Percentiles rank a stretch among this genome's conserved stretches.
These are phyloP conservation scores for Sinocyclocheilus maitianheensis DNA, from an alignment of 2,113 vertebrate species.

Conservation along the genomic window DNA sequence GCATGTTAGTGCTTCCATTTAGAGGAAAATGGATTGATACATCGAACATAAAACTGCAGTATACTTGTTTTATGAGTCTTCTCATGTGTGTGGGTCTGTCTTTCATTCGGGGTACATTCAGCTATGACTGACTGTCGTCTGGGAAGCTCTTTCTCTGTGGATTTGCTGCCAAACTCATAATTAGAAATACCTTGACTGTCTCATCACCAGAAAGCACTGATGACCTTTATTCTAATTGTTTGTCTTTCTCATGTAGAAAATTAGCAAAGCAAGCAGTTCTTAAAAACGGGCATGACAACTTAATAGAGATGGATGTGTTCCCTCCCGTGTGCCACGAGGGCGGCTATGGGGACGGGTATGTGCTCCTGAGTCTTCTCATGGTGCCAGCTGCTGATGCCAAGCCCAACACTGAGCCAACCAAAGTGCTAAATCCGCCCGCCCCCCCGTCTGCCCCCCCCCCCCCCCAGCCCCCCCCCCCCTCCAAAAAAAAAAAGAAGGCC, in stretches of 20 bases:
- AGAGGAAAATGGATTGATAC: neutral
- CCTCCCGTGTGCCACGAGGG: slow-evolving; percentile 78
- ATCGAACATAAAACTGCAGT: neutral
- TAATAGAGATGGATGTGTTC: slow-evolving; percentile 84
- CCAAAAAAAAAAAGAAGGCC: neutral
- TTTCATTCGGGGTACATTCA: slow-evolving; percentile 30
- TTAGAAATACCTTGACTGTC: slow-evolving; percentile 47
- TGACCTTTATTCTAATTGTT: slow-evolving; percentile 58
- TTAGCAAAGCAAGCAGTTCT: slow-evolving; percentile 82
- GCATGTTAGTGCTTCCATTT: slow-evolving; percentile 19
- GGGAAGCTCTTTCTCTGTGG: slow-evolving; percentile 33
- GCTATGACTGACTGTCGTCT: slow-evolving; percentile 41
- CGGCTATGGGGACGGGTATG: slow-evolving; percentile 77
- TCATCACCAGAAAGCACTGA: slow-evolving; percentile 33
- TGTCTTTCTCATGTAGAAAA: slow-evolving; percentile 79
- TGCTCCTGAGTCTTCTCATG: slow-evolving; percentile 75
- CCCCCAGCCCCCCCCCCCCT: neutral
- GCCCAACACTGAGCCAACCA: slow-evolving; percentile 34
- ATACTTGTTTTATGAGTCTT: slow-evolving; percentile 29
- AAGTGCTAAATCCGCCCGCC: slow-evolving; percentile 14
- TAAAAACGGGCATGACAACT: slow-evolving; percentile 81
- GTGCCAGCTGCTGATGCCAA: slow-evolving; percentile 62
- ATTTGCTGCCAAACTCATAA: slow-evolving; percentile 38
- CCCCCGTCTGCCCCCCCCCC: slow-evolving; percentile 6
- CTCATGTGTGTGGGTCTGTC: slow-evolving; percentile 10